A percentile compares a stretch with the other conserved stretches of the same genome.
Evolutionary conservation across 2,888 invertebrate species (phyloP).

Genomic region (Caenorhabditis angaria): DNA sequence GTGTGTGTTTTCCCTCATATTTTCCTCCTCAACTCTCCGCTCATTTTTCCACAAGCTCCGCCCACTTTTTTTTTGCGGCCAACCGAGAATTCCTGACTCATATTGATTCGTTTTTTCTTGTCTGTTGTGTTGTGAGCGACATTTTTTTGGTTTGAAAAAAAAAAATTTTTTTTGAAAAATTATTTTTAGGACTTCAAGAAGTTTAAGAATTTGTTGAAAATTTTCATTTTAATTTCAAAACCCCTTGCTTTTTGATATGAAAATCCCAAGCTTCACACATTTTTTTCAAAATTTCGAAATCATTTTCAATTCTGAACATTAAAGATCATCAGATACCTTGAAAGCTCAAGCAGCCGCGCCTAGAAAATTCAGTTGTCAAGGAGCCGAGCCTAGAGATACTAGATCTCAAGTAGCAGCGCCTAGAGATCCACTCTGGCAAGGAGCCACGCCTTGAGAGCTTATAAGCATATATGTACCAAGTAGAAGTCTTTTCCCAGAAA

Average conservation of each 20-base stretch:
- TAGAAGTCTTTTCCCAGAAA: too few species aligned
- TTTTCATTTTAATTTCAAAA: not conserved
- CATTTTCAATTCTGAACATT: not conserved
- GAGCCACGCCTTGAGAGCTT: too few species aligned
- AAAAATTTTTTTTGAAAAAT: too few species aligned
- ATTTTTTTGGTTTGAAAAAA: too few species aligned
- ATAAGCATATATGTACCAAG: too few species aligned
- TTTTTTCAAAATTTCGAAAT: not conserved
- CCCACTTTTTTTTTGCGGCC: constrained; percentile 5
- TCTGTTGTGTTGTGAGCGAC: not conserved
- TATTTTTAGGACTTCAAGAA: not conserved
- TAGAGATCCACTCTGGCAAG: too few species aligned
- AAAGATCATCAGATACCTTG: too few species aligned
- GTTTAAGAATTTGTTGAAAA: not conserved
- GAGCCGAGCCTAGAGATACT: too few species aligned
- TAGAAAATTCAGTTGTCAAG: too few species aligned
- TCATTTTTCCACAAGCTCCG: constrained; percentile 20
- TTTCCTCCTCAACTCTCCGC: constrained; percentile 14
- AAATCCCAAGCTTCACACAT: too few species aligned
- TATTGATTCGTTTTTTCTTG: constrained; percentile 27
- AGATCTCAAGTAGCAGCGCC: too few species aligned
- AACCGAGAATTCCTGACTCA: constrained; percentile 3
- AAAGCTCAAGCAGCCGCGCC: too few species aligned
- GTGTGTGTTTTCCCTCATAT: constrained; percentile 10
- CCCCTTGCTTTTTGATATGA: not conserved